phyloP scores from a whole-genome alignment of 2,113 vertebrate species.

The Electrona antarctica region DNA sequence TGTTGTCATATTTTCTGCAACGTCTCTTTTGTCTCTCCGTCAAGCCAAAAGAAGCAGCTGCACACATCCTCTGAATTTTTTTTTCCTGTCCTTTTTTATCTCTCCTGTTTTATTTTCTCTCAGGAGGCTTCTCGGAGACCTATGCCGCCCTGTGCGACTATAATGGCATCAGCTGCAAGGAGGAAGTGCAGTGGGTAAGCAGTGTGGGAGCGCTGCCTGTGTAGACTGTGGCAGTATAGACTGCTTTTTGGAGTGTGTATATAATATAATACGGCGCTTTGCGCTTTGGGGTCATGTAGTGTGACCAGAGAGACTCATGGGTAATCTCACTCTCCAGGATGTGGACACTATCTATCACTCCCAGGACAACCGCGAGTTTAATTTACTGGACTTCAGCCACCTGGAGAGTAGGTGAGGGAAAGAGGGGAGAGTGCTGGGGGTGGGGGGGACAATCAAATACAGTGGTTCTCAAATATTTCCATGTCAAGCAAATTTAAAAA shows the following conservation, averaged over 20 bases:
- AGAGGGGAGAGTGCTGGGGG: not conserved
- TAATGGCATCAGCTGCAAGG: conserved; percentile 84
- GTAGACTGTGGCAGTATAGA: conserved; percentile 32
- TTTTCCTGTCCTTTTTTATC: conserved; percentile 12
- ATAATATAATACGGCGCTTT: conserved; percentile 23
- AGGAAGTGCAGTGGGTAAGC: conserved; percentile 81
- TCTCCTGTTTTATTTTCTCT: conserved; percentile 55
- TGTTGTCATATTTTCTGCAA: conserved; percentile 11
- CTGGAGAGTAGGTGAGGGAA: conserved; percentile 84
- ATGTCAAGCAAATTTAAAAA: no score
- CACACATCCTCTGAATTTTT: conserved; percentile 39
- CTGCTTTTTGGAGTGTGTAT: conserved; percentile 44
- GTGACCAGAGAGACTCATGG: conserved; percentile 41
- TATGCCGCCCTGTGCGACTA: conserved; percentile 89
- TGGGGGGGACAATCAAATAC: no score
- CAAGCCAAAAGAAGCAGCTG: conserved; percentile 59
- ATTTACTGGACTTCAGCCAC: conserved; percentile 89
- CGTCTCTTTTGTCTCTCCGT: conserved; percentile 13
- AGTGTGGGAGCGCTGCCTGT: conserved; percentile 53
- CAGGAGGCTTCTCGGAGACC: conserved; percentile 83
- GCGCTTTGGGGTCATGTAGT: conserved; percentile 19
- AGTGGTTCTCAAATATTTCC: no score
- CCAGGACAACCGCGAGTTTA: conserved; percentile 88
- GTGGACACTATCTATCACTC: conserved; percentile 92
- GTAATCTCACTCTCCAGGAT: conserved; percentile 74